Evolutionary conservation across 2,888 invertebrate genomes (phyloP).

Genomic region (Lasioglossum vierecki): DNA sequence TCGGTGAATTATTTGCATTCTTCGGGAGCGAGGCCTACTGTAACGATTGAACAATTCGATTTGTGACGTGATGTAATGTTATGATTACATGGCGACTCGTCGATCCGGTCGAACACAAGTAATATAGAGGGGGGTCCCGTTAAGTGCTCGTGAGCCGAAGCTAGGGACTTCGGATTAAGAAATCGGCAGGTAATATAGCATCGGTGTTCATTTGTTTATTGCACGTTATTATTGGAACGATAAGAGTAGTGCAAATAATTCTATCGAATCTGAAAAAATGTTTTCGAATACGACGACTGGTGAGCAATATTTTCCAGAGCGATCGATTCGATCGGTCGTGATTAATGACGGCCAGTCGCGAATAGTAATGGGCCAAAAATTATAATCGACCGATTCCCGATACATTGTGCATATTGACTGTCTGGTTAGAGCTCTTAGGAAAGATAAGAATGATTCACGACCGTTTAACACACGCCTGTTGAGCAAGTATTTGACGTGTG

Average conservation of each 20-base stretch:
- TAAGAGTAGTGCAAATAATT: background rate
- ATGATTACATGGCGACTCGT: background rate
- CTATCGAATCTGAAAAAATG: background rate
- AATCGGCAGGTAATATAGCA: background rate
- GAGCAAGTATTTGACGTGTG: background rate
- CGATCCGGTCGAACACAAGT: background rate
- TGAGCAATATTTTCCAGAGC: background rate
- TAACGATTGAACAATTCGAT: background rate
- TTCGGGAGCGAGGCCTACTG: background rate
- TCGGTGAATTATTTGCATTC: background rate
- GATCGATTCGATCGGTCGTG: background rate
- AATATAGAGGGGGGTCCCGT: constrained; percentile 5
- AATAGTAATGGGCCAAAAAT: background rate
- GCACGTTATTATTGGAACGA: background rate
- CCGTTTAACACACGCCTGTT: background rate
- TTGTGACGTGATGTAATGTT: background rate
- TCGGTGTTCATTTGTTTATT: background rate
- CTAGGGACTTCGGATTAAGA: background rate
- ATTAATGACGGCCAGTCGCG: background rate
- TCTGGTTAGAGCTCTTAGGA: background rate
- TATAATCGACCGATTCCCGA: background rate
- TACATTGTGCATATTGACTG: background rate
- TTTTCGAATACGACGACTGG: background rate
- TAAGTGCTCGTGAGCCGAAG: background rate
- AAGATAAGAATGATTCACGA: constrained; percentile 7